phyloP scores from a whole-genome alignment of 2,888 invertebrate species.

The Trichacis sp. region DNA sequence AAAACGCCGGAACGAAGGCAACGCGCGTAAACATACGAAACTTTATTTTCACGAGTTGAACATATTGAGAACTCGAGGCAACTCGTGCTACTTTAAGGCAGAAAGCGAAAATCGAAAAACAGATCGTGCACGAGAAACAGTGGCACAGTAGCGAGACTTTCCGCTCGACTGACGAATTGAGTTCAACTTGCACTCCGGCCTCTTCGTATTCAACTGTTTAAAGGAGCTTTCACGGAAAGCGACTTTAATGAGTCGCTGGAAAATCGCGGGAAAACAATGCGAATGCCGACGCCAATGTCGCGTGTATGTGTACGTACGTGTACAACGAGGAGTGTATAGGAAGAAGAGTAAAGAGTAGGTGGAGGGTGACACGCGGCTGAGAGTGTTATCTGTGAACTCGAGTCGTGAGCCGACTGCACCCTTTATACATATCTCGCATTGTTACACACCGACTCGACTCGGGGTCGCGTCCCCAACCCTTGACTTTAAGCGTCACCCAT shows the following conservation, averaged over 20 bases:
- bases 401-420: conserved; percentile 46
- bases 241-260: conserved; percentile 39
- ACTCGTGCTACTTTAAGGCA: too few relatives aligned
- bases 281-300: conserved; percentile 57
- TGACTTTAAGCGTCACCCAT: conserved; percentile 59
- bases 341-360: too few relatives aligned
- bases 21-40: conserved; percentile 52
- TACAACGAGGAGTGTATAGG: too few relatives aligned
- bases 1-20: conserved; percentile 58
- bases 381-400: conserved; percentile 59
- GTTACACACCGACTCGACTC: conserved; percentile 51
- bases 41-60: too few relatives aligned
- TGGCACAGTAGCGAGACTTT: conserved; percentile 17
- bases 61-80: too few relatives aligned
- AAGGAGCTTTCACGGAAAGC: conserved; percentile 34
- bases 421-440: conserved; percentile 55
- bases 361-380: conserved; percentile 32
- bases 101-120: too few relatives aligned
- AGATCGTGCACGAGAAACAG: too few relatives aligned
- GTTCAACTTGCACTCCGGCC: conserved; percentile 32
- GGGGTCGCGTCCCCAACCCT: conserved; percentile 55
- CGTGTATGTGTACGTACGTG: too few relatives aligned
- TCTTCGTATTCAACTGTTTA: conserved; percentile 20
- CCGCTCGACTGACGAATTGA: conserved; percentile 25
- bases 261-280: conserved; percentile 42